phyloP scores from a whole-genome alignment of 2,888 invertebrate species.

The Myathropa florea region DNA sequence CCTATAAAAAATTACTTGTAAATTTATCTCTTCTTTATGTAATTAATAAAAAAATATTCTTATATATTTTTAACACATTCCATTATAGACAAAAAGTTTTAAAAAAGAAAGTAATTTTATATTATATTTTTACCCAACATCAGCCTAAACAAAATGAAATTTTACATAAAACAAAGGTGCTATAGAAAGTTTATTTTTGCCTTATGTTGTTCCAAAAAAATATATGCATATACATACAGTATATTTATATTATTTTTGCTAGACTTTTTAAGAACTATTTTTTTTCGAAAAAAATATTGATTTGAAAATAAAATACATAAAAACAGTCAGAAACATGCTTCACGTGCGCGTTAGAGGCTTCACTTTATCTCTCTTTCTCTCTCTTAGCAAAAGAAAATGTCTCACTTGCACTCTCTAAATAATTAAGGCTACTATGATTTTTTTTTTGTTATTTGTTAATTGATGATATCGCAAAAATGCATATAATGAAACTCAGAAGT shows the following conservation, averaged over 20 bases:
- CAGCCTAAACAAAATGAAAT: constrained; percentile 67
- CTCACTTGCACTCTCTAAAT: constrained; percentile 48
- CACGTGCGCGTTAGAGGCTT: constrained; percentile 59
- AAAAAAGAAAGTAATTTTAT: constrained; percentile 50
- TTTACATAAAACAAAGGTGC: constrained; percentile 76
- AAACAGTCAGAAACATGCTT: constrained; percentile 35
- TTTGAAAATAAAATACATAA: constrained; percentile 43
- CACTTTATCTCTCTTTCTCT: constrained; percentile 55
- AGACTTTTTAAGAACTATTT: constrained; percentile 65
- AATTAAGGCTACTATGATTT: constrained; percentile 51
- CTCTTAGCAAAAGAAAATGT: constrained; percentile 43
- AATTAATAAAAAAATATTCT: constrained; percentile 60
- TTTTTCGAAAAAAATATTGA: constrained; percentile 54
- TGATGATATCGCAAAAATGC: constrained; percentile 1
- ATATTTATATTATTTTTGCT: constrained; percentile 53
- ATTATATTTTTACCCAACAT: constrained; percentile 49
- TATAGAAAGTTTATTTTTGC: constrained; percentile 77
- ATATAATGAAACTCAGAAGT: constrained; percentile 21
- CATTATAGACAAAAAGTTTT: constrained; percentile 64
- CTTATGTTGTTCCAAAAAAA: constrained; percentile 71
- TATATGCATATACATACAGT: constrained; percentile 44
- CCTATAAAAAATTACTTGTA: constrained; percentile 52
- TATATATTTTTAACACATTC: constrained; percentile 71
- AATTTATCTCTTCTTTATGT: constrained; percentile 51
- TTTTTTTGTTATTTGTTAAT: constrained; percentile 13